phyloP scores from a whole-genome alignment of 2,888 invertebrate species.

The Barypeithes pellucidus region DNA sequence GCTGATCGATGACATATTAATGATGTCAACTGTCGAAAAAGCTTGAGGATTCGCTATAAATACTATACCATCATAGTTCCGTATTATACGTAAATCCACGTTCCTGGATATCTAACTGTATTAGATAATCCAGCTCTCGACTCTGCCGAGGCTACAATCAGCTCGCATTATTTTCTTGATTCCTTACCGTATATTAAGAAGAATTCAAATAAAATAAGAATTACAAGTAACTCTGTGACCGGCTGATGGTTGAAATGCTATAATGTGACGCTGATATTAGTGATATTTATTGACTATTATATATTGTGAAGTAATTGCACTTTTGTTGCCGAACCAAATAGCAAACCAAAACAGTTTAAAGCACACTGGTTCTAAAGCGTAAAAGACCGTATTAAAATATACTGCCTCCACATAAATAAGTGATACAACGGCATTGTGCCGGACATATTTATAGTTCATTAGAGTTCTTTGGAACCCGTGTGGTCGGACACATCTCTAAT shows the following conservation, averaged over 20 bases:
- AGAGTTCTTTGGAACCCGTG: constrained; percentile 68
- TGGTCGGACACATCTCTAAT: constrained; percentile 71
- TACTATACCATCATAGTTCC: too few species aligned
- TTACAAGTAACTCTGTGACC: neutral
- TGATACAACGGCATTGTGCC: constrained; percentile 69
- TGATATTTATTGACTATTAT: constrained; percentile 48
- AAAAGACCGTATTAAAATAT: constrained; percentile 68
- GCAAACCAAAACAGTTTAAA: constrained; percentile 33
- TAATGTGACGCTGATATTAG: constrained; percentile 34
- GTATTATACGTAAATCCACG: too few species aligned
- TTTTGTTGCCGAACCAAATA: constrained; percentile 45
- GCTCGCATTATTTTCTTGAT: too few species aligned
- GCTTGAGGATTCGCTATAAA: too few species aligned
- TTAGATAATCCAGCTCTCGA: too few species aligned
- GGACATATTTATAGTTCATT: constrained; percentile 71
- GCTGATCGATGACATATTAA: too few species aligned
- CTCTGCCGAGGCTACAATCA: too few species aligned
- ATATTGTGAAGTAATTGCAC: constrained; percentile 47
- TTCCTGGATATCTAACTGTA: too few species aligned
- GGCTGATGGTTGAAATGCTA: constrained; percentile 2
- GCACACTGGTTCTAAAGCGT: constrained; percentile 40
- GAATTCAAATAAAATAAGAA: constrained; percentile 4
- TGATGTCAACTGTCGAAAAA: too few species aligned
- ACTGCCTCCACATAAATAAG: constrained; percentile 69
- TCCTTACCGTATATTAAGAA: neutral